Base-by-base conservation (phyloP, 2,888 invertebrate species). In the Ennomos fuscantarius region DNA sequence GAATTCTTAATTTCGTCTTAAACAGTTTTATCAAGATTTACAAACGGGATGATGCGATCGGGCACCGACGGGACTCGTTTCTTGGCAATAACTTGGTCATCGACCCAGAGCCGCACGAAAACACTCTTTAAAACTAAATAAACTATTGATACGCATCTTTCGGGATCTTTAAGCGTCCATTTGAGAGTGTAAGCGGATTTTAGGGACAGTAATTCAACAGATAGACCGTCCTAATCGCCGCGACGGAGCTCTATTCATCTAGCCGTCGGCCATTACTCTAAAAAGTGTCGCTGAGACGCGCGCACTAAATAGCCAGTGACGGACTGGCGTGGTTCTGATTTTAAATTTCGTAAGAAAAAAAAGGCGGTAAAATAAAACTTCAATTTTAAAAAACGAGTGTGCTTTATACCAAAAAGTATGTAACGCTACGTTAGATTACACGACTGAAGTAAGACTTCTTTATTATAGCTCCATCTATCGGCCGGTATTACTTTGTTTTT, bases 21-120 rank as follows among this genome's bases (percentile, higher is more conserved):
- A 80, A 79, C 75, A 76, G 76, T 74, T 76, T 79, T 77, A 82
- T 85, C 79, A 79, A 79, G 81, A 80, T 86, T 82, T 80, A 81
- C 76, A 74, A 71, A 72, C 70, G 72, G 78, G 75, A 75, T 75
- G 76, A 76, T 73, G 68, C 69, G 69, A 68, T 68, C 66, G 70
- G 58, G 72, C 70, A 68, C 69, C 78, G 78, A 60, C 78, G 84
- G 82, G 84, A 84, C 85, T 80, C 78, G 86, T 84, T 88, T 49
- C 85, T 84, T 78, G 76, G 81, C 84, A 84, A 87, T 89, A 86
- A 87, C 82, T 86, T 89, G 89, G 89, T 86, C 89, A 89, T 84
- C 85, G 89, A 84, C 84, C 87, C 78, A 65, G 63, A 66, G 71
- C 69, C 68, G 69, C 65, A 61, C 63, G 53, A 70, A 69, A 67